Evolutionary conservation across 2,888 invertebrate species (phyloP).

Genomic region (Autographa pulchrina): DNA sequence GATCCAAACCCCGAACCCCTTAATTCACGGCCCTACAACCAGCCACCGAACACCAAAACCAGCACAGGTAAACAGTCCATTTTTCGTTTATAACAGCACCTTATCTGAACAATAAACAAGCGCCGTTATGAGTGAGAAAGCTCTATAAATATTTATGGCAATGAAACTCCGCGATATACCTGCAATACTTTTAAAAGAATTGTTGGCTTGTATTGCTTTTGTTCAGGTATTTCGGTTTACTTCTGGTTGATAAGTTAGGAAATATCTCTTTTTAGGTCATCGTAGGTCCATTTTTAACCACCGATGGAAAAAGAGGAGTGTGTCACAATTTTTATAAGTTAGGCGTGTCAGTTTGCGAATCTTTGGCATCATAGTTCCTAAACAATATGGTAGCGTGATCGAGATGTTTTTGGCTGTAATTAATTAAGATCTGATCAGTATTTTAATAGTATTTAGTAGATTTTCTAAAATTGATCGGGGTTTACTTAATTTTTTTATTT

Average conservation of each 20-base stretch:
- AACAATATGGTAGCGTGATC: too few species aligned
- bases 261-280: too few species aligned
- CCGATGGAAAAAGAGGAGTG: too few species aligned
- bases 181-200: constrained; percentile 58
- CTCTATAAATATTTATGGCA: constrained; percentile 70
- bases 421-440: too few species aligned
- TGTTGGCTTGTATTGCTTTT: constrained; percentile 31
- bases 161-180: constrained; percentile 59
- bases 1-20: not conserved
- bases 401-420: too few species aligned
- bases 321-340: too few species aligned
- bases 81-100: constrained; percentile 29
- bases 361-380: too few species aligned
- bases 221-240: constrained; percentile 27
- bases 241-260: not conserved
- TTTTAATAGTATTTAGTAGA: too few species aligned
- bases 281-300: too few species aligned
- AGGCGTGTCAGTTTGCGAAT: too few species aligned
- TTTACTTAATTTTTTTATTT: too few species aligned
- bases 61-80: constrained; percentile 35
- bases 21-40: not conserved
- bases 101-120: constrained; percentile 67
- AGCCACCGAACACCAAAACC: not conserved
- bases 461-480: too few species aligned
- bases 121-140: constrained; percentile 52